Conservation (phyloP, 1,140 invertebrate genomes). For the Aculops lycopersici region DNA sequence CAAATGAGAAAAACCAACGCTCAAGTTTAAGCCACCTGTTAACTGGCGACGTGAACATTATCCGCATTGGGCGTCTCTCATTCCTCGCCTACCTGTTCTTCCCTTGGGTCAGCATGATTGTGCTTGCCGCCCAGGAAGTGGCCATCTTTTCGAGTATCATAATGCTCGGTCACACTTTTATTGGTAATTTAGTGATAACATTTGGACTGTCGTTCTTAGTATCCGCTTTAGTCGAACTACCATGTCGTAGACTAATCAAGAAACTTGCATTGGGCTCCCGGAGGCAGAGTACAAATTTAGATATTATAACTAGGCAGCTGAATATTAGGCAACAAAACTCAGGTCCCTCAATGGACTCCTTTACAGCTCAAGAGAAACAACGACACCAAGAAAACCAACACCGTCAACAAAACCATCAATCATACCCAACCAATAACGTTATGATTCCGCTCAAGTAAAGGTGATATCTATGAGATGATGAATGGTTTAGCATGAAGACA, state of each 20-base stretch:
- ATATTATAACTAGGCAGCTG: too few species aligned
- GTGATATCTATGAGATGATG: too few species aligned
- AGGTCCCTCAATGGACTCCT: too few species aligned
- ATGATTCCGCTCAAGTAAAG: too few species aligned
- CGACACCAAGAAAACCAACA: too few species aligned
- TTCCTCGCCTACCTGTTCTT: constrained; percentile 1
- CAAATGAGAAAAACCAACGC: not conserved
- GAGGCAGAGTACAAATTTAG: too few species aligned
- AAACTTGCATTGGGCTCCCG: not conserved
- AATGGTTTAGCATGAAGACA: too few species aligned
- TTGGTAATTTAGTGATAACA: constrained; percentile 8
- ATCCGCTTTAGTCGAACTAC: constrained; percentile 5
- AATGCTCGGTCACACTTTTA: constrained; percentile 3
- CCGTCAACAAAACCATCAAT: too few species aligned
- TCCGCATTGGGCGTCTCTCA: constrained; percentile 1
- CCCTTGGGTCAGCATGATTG: constrained; percentile 4
- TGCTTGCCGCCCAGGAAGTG: constrained; percentile 6
- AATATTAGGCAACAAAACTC: too few species aligned
- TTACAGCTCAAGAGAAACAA: too few species aligned
- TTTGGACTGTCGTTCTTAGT: constrained; percentile 4
- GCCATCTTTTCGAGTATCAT: constrained; percentile 4
- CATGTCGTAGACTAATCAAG: not conserved
- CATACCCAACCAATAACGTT: too few species aligned
- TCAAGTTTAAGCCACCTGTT: not conserved
- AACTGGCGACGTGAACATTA: constrained; percentile 2